Base-by-base conservation (phyloP, 2,888 invertebrate species). In the Rhimphoctona megacephalus region DNA sequence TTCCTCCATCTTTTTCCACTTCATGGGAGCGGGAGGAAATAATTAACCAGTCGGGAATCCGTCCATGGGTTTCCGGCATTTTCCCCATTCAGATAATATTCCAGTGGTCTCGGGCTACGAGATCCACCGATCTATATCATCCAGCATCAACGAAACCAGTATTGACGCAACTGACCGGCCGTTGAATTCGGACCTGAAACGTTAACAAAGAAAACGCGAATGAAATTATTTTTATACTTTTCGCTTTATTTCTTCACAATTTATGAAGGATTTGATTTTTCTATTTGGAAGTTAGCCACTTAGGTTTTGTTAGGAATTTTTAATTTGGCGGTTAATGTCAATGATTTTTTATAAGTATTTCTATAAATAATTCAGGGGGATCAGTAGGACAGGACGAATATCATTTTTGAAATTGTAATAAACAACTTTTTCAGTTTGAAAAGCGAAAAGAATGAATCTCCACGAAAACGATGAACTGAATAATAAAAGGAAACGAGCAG, bases 71-170 rank as follows among this genome's bases (percentile, higher is more conserved):
- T 86, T 84, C 85, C 83, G 81, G 73, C 83, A 74, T 43, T 78
- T 86, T 67, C 77, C 22, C 54, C 57, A n/a, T 69, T 61, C 30
- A 36, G 61, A 69, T 61, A 11, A 74, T 43, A 49, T 66, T 76
- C 76, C 46, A 66, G 61, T 43, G 67, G 67, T n/a, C 54, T 67
- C 73, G 70, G 61, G 61, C 64, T 81, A 52, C 67, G 61, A 73
- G 77, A 61, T 67, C 61, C 52, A 57, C 76, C 81, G 81, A 78
- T 61, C 72, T 54, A 78, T 61, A 33, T 33, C 43, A 52, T 52
- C 36, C 61, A 52, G 67, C 69, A 70, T 88, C 86, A 88, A 78
- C 88, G 88, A 76, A 85, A 88, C 88, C 88, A 88, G 76, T 88
- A 88, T 67, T 88, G 86, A 33, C 86, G 88, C 78, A 88, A 78